Percentiles rank a stretch among this genome's conserved stretches.
Conservation (phyloP, 2,888 invertebrate species). For the Campopleginae sp. region DNA sequence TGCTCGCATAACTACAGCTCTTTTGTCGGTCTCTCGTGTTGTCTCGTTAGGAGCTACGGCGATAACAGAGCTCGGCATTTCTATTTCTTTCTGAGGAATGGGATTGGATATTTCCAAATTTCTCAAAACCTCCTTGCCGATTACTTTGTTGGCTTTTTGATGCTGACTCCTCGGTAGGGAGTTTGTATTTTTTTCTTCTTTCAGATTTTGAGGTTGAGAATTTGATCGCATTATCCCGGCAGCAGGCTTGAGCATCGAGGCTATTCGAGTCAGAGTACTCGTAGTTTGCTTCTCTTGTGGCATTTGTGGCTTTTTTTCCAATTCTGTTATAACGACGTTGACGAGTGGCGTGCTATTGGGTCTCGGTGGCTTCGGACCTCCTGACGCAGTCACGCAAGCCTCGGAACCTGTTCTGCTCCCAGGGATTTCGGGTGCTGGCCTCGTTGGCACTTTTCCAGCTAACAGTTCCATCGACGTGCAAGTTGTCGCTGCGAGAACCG, state of each 20-base stretch:
- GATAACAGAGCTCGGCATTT: constrained; percentile 86
- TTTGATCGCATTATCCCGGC: constrained; percentile 86
- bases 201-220: constrained; percentile 84
- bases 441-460: constrained; percentile 85
- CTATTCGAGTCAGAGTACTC: constrained; percentile 89
- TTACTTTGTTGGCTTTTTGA: constrained; percentile 88
- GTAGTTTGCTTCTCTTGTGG: constrained; percentile 73
- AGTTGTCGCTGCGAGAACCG: constrained; percentile 92
- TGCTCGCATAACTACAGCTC: constrained; percentile 89
- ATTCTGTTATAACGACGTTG: constrained; percentile 72
- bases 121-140: constrained; percentile 90
- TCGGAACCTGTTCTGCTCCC: constrained; percentile 87
- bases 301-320: constrained; percentile 82
- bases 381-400: constrained; percentile 72
- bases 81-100: constrained; percentile 90
- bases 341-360: constrained; percentile 77
- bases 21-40: constrained; percentile 85
- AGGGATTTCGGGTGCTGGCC: constrained; percentile 87
- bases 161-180: constrained; percentile 87
- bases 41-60: constrained; percentile 85
- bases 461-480: constrained; percentile 91
- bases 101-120: constrained; percentile 94
- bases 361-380: constrained; percentile 70
- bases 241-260: constrained; percentile 87
- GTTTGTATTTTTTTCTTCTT: constrained; percentile 85